Evolutionary conservation across 2,113 vertebrate genomes (phyloP).

Genomic region (Alaudala cheleensis): DNA sequence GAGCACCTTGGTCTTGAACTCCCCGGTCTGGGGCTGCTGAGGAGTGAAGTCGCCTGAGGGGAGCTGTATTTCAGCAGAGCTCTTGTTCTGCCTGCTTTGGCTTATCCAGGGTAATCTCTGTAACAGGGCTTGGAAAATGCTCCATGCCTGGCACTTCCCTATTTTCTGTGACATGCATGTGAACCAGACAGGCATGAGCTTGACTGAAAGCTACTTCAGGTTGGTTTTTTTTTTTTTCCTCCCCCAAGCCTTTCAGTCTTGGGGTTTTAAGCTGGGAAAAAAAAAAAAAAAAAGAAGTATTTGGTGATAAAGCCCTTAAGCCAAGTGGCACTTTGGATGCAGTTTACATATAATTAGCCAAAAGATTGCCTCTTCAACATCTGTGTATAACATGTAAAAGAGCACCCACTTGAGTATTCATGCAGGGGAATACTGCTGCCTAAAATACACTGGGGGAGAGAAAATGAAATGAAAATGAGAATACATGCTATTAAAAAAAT

Average conservation of each 20-base stretch:
- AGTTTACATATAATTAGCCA: background rate
- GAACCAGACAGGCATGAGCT: background rate
- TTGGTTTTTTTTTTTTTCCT: background rate
- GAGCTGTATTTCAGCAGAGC: background rate
- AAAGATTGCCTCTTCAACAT: background rate
- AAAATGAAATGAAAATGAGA: background rate
- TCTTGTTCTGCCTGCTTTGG: background rate
- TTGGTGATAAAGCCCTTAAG: background rate
- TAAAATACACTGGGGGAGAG: background rate
- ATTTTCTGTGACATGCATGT: background rate
- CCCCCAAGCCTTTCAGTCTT: background rate
- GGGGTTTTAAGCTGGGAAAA: background rate
- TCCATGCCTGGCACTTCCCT: background rate
- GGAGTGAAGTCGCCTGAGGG: background rate
- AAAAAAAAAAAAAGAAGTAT: background rate
- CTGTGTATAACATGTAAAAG: background rate
- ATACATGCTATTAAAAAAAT: background rate
- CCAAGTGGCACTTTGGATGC: background rate
- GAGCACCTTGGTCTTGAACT: slow-evolving; percentile 24
- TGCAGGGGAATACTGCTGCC: background rate
- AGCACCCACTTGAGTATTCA: background rate
- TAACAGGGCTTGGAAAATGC: background rate
- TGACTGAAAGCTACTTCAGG: background rate
- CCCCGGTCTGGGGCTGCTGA: background rate
- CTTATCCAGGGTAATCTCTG: background rate